A percentile compares a stretch with the other conserved stretches of the same genome.
Evolutionary conservation across 2,888 invertebrate species (phyloP).

Genomic region (Zele albiditarsus): DNA sequence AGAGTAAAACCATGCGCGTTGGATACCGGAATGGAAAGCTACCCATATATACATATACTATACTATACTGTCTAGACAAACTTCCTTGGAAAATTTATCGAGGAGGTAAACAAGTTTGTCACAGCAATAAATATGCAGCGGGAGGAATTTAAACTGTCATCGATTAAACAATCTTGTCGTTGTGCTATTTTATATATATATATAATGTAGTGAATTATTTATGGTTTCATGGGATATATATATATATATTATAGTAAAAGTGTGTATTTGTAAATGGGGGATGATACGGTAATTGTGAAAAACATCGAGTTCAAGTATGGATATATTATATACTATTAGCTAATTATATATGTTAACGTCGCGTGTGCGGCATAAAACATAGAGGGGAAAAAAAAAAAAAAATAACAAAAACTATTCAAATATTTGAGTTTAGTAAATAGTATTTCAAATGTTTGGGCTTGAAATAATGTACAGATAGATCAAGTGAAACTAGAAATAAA

Average conservation of each 20-base stretch:
- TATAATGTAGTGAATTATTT: background rate
- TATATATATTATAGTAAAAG: background rate
- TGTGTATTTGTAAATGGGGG: background rate
- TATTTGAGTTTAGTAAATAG: no score
- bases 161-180: background rate
- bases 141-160: slow-evolving; percentile 8
- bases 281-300: background rate
- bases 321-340: background rate
- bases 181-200: background rate
- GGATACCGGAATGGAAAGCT: slow-evolving; percentile 31
- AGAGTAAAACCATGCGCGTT: background rate
- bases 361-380: background rate
- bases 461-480: no score
- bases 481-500: no score
- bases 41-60: background rate
- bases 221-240: background rate
- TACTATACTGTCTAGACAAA: slow-evolving; percentile 29
- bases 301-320: background rate
- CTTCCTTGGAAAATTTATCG: slow-evolving; percentile 34
- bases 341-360: background rate
- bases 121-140: slow-evolving; percentile 10
- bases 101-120: slow-evolving; percentile 23
- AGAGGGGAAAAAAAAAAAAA: no score
- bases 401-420: no score
- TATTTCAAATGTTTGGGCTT: no score